phyloP scores from a whole-genome alignment of 2,113 vertebrate species.

The Neomonachus schauinslandi region DNA sequence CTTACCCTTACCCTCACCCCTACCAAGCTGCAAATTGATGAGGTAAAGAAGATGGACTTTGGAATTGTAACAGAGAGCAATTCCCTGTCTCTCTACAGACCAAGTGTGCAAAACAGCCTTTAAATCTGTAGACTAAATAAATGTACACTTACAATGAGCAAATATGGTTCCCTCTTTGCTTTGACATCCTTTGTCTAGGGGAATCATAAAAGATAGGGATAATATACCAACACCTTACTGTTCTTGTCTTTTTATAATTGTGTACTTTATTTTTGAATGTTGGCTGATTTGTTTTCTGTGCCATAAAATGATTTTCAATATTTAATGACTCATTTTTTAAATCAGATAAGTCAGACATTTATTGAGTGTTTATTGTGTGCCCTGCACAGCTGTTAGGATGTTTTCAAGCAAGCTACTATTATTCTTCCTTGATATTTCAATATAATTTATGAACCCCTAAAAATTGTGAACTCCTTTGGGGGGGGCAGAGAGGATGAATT shows the following conservation, averaged over 20 bases:
- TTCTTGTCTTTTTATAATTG: constrained; percentile 25
- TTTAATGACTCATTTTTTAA: constrained; percentile 71
- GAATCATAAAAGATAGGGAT: constrained; percentile 57
- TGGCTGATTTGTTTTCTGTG: constrained; percentile 57
- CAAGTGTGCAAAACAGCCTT: constrained; percentile 48
- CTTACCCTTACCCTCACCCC: neutral
- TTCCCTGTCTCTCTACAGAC: constrained; percentile 35
- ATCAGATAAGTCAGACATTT: constrained; percentile 24
- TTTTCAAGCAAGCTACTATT: constrained; percentile 52
- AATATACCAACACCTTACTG: neutral
- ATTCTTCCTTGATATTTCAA: constrained; percentile 49
- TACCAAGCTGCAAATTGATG: constrained; percentile 60
- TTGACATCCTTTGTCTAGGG: constrained; percentile 52
- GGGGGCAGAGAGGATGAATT: neutral
- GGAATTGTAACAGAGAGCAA: constrained; percentile 19
- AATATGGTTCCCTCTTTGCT: constrained; percentile 25
- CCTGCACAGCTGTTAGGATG: constrained; percentile 20
- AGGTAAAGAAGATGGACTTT: constrained; percentile 63
- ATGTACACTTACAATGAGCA: constrained; percentile 47
- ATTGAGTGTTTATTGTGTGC: constrained; percentile 35
- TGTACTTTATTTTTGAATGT: constrained; percentile 45
- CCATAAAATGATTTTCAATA: constrained; percentile 70
- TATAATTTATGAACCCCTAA: constrained; percentile 42
- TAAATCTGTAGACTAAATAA: constrained; percentile 51
- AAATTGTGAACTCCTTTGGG: neutral